A percentile compares a stretch with the other conserved stretches of the same genome.
Conservation (phyloP, 2,797 vertebrate genomes). For the Anabacerthia variegaticeps region DNA sequence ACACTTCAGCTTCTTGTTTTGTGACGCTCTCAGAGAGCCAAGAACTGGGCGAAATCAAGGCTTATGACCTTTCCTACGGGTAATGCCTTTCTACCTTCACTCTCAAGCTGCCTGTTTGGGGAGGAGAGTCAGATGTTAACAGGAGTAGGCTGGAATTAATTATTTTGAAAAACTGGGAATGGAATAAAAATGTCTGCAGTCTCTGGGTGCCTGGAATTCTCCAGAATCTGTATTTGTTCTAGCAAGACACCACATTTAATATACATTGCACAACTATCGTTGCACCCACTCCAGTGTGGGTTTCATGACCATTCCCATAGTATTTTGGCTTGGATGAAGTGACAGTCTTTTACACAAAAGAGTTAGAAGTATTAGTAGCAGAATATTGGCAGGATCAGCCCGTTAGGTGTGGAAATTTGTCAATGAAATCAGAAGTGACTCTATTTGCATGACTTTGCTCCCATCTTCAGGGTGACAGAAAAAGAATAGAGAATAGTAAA, state of each 20-base stretch:
- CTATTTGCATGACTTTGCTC: not conserved
- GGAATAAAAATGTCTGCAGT: not conserved
- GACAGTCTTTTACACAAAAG: not conserved
- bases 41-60: not conserved
- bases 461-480: not conserved
- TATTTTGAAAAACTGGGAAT: not conserved
- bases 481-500: not conserved
- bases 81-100: not conserved
- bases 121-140: not conserved
- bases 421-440: not conserved
- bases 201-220: not conserved
- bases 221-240: not conserved
- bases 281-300: accelerated
- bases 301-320: not conserved
- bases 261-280: not conserved
- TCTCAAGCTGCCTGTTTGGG: not conserved
- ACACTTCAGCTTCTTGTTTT: not conserved
- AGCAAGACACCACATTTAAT: not conserved
- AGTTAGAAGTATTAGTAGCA: not conserved
- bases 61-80: not conserved
- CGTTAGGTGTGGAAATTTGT: not conserved
- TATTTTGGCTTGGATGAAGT: not conserved
- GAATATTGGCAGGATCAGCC: not conserved
- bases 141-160: not conserved
- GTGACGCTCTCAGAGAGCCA: not conserved